Base-by-base conservation (phyloP, 2,113 vertebrate genomes). In the Callopanchax toddi region DNA sequence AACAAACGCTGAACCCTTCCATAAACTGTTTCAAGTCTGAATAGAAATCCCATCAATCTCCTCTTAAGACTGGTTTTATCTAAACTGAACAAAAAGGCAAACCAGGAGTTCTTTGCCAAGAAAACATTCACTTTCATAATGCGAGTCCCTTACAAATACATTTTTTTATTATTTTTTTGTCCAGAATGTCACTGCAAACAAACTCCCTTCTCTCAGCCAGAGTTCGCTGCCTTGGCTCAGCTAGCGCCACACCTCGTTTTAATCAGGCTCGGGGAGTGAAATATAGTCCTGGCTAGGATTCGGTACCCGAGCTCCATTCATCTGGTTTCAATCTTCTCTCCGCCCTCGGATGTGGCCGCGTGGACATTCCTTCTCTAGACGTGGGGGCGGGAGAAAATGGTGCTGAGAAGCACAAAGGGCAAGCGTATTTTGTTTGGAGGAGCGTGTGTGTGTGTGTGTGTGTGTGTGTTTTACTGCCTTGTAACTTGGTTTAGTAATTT, bases 311-410 rank as follows among this genome's bases (percentile, higher is more conserved):
- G 62, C 76, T 86, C 79, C 83, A 86, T 90, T 92, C 92, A 91
- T 93, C 92, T 92, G 91, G 85, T 90, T 91, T 91, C 90, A 92
- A 91, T 93, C 91, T 91, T 86, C 87, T 74, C 79, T 78, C 71
- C 78, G 66, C 82, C 86, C 81, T 87, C 78, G 73, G 70, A 89
- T 89, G 87, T 86, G 87, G 82, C 83, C 74, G 40, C 54, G 71
- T 90, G 90, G 85, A 84, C 82, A 85, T 91, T 89, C 83, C 81
- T 89, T 86, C 86, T 87, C 77, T 56, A 83, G 75, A 83, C 72
- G 46, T 44, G 40, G 70, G 42, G 60, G 71, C 20, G 77, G 78
- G 56, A 39, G 63, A 60, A 66, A 66, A 34, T 61, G 55, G 36
- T 61, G 74, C 58, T 43, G 62, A 56, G 69, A 65, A 49, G 71